Base-by-base conservation (phyloP, 2,888 invertebrate genomes). In the Onchidella celtica region DNA sequence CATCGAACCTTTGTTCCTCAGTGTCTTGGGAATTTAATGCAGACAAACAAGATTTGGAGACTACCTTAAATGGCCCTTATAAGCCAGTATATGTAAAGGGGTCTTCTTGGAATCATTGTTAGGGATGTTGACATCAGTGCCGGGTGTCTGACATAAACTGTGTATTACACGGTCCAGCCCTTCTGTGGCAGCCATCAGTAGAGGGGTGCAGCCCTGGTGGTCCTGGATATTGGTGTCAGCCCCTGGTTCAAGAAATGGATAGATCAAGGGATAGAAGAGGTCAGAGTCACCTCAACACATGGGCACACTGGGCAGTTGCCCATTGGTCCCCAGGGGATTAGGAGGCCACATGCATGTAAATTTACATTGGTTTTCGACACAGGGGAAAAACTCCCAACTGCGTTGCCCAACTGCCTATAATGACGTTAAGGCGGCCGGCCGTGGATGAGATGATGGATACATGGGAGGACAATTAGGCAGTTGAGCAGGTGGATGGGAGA, bases 151-250 rank as follows among this genome's bases (percentile, higher is more conserved):
- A 9, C 79, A 47, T 21, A 92, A 83, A 21, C 87, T 83, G 32
- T 83, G 84, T 1, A 92, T 88, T 9, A 92, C 90, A 6, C 84
- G 76, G 66, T 91, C 91, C 65, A 92, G 90, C 11, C 92, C 92
- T 78, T 92, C 91, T 2, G 90, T 87, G n/a, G 92, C 90, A 14
- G 92, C 92, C 85, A 91, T 85, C 27, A 91, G 84, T 21, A 91
- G 81, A 1, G 92, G 91, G 1, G 90, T 88, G 69, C 90, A 90
- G 55, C 90, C 89, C n/a, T 91, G 88, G 4, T 83, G 80, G 80
- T 92, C 92, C 29, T 76, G 84, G 1, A 90, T 75, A 78, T 92
- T 87, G 0, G 91, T 89, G 68, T 90, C 83, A 0, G 92, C 92
- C 9, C 82, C 84, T 81, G 75, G 6, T 61, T 27, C 3, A 11